phyloP scores from a whole-genome alignment of 2,113 vertebrate species.

The Takifugu bimaculatus region DNA sequence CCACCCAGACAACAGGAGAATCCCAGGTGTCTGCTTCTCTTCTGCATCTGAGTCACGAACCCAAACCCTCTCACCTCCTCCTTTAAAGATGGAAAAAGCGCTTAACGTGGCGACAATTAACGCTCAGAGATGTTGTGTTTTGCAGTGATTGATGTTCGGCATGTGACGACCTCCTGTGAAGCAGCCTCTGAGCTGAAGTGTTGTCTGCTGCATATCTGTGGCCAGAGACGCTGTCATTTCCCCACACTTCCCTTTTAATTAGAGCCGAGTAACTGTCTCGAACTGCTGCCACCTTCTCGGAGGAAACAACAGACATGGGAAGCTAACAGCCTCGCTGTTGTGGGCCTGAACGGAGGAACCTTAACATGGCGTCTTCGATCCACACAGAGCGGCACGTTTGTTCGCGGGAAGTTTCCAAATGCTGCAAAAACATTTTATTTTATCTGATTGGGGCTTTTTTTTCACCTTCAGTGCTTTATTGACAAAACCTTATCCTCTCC shows the following conservation, averaged over 20 bases:
- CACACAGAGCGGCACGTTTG: no score
- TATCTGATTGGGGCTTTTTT: not conserved
- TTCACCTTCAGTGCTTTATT: no score
- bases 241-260: conserved; percentile 51
- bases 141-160: not conserved
- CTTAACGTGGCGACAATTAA: not conserved
- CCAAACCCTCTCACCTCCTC: not conserved
- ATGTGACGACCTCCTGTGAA: conserved; percentile 14
- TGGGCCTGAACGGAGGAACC: no score
- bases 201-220: conserved; percentile 40
- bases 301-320: conserved; percentile 6
- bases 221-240: conserved; percentile 49
- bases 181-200: conserved; percentile 9
- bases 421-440: not conserved
- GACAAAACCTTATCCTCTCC: not conserved
- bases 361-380: no score
- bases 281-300: conserved; percentile 23
- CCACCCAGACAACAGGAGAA: conserved; percentile 65
- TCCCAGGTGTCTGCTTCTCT: conserved; percentile 74
- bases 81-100: not conserved
- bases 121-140: not conserved
- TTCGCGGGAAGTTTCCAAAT: no score
- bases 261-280: conserved; percentile 22
- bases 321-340: conserved; percentile 22
- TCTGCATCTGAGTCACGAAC: conserved; percentile 30